Evolutionary conservation across 2,888 invertebrate genomes (phyloP).

Genomic region (Ceraclea dissimilis): DNA sequence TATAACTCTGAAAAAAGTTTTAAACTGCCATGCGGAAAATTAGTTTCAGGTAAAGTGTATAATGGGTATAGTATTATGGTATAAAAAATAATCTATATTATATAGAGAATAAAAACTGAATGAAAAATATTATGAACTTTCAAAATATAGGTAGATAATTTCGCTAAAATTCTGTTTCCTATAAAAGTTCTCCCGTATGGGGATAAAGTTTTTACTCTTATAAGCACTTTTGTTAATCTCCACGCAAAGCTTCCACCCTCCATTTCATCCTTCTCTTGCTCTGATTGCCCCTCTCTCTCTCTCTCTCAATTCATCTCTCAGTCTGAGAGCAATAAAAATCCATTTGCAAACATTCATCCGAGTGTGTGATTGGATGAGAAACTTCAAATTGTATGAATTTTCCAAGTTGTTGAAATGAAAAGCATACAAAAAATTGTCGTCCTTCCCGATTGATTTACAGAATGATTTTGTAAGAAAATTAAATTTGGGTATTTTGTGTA

Average conservation of each 20-base stretch:
- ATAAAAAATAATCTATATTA: no score
- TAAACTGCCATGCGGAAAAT: no score
- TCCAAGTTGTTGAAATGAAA: background rate
- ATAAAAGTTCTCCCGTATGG: conserved; percentile 3
- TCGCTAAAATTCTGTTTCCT: background rate
- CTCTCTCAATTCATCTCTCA: conserved; percentile 6
- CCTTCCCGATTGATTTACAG: no score
- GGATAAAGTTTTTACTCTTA: conserved; percentile 15
- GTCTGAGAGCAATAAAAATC: conserved; percentile 17
- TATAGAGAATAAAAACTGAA: no score
- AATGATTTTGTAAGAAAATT: no score
- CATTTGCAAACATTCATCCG: conserved; percentile 16
- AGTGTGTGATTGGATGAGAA: conserved; percentile 18
- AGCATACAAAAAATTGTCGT: background rate
- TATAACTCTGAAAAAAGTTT: no score
- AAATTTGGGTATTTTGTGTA: no score
- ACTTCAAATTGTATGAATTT: conserved; percentile 12
- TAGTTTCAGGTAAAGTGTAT: no score
- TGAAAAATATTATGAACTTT: no score
- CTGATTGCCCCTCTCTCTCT: conserved; percentile 4
- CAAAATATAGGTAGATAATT: background rate
- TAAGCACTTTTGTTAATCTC: conserved; percentile 25
- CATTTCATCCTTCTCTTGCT: background rate
- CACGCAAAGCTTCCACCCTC: conserved; percentile 5
- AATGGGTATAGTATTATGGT: no score